Percentiles rank a stretch among this genome's conserved stretches.
phyloP scores from a whole-genome alignment of 92 coral and sea anemone genomes.

The Umimayanthus kanabou region DNA sequence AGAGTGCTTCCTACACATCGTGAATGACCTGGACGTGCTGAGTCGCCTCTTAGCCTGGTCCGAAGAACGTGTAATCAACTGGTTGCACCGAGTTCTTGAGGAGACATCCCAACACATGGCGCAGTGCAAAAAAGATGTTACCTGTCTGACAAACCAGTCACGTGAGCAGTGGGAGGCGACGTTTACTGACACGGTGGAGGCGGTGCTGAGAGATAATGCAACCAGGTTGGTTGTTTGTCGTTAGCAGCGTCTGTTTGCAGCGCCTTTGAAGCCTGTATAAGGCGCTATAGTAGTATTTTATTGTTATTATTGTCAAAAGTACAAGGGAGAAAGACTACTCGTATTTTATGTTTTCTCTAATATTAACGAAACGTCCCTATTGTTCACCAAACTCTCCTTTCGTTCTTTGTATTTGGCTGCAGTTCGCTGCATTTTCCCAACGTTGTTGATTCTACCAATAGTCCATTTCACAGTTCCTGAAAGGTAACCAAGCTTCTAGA shows the following conservation, averaged over 20 bases:
- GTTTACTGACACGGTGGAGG: constrained; percentile 25
- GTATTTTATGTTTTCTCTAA: not conserved
- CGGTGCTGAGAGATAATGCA: not conserved
- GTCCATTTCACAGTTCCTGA: too few relatives aligned
- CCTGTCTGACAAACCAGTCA: not conserved
- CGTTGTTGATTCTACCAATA: too few relatives aligned
- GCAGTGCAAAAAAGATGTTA: constrained; percentile 8
- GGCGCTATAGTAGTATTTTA: too few relatives aligned
- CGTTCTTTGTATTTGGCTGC: too few relatives aligned
- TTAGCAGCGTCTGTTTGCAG: too few relatives aligned
- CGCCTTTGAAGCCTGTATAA: too few relatives aligned
- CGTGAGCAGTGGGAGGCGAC: constrained; percentile 31
- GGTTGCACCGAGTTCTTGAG: constrained; percentile 72
- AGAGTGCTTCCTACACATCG: constrained; percentile 70
- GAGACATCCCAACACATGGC: constrained; percentile 49
- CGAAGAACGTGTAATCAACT: constrained; percentile 62
- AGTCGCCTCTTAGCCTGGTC: constrained; percentile 58
- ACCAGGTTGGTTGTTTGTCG: constrained; percentile 4
- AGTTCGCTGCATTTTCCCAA: too few relatives aligned
- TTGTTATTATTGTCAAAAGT: not conserved
- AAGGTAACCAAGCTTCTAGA: too few relatives aligned
- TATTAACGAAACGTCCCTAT: not conserved
- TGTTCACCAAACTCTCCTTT: too few relatives aligned
- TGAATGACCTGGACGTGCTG: constrained; percentile 62
- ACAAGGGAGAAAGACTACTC: not conserved